Base-by-base conservation (phyloP, 2,113 vertebrate species). In the Paramisgurnus dabryanus region DNA sequence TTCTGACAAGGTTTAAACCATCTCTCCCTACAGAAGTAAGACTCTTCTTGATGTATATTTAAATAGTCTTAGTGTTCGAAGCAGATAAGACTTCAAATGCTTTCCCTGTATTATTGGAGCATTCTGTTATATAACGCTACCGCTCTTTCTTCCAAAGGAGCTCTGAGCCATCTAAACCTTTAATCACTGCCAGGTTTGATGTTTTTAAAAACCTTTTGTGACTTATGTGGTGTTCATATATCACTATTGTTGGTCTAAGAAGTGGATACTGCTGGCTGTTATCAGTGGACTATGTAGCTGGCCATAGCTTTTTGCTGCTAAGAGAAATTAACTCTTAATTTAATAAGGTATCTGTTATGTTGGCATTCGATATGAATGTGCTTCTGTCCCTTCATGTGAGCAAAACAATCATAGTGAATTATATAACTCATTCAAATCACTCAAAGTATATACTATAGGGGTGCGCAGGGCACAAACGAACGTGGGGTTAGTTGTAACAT, bases 81-180 rank as follows among this genome's bases (percentile, higher is more conserved):
- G 39, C 1, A 15, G 69, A 11, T 43, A 13, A 67, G 76, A 9
- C 45, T 9, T 22, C 22, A 5, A 70, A 13, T 39, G 43, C 43
- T 63, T 61, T 63, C 71, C 55, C 66, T 68, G 66, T 22, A 39
- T 79, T 73, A 74, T 74, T 79, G 34, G 61, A 41, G 53, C 63
- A 47, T 18, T 57, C 66, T 41, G 76, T 84, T 85, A 74, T 60
- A 18, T 80, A 83, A 83, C 61, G 66, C 43, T 40, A 50, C 27
- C 34, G 45, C 53, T 7, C 13, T 67, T 50, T 67, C 79, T 68
- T 53, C 63, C 66, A 61, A 49, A 9, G 58, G 47, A 60, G 17
- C n/a, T 41, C 65, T 53, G 60, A 60, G 67, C 55, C 39, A 50
- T 22, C 70, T 18, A 41, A 41, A 61, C 34, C 64, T 60, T 60